These are phyloP conservation scores for Ridgeia piscesae DNA, from an alignment of 1,140 invertebrate genomes.

Conservation along the genomic window DNA sequence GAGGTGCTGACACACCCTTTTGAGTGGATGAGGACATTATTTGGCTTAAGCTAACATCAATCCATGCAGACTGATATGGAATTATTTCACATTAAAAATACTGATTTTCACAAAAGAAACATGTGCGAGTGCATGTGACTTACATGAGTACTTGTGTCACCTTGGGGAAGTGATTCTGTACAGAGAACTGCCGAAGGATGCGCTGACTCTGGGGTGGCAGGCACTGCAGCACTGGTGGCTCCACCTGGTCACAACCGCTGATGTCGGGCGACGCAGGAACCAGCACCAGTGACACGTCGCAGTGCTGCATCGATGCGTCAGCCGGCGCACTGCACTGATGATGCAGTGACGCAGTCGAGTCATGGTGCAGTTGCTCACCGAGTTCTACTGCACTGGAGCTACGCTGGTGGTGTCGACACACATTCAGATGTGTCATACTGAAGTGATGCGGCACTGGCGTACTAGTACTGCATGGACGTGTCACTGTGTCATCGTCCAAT, in stretches of 20 bases:
- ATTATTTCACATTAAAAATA: background rate
- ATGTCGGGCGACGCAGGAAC: background rate
- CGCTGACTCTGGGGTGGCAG: background rate
- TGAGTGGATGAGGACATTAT: too few species aligned
- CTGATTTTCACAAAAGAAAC: background rate
- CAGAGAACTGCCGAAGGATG: constrained; percentile 15
- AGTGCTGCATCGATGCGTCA: background rate
- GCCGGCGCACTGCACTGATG: background rate
- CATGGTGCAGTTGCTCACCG: background rate
- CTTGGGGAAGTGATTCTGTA: constrained; percentile 19
- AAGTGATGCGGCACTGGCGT: background rate
- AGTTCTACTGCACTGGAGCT: background rate
- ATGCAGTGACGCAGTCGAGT: background rate
- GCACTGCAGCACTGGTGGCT: background rate
- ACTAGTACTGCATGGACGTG: background rate
- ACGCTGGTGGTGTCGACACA: background rate
- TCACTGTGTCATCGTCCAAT: background rate
- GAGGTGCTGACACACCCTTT: too few species aligned
- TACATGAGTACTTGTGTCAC: constrained; percentile 18
- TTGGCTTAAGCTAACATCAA: too few species aligned
- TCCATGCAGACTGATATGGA: too few species aligned
- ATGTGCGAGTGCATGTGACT: background rate
- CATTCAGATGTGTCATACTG: background rate
- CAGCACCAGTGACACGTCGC: background rate
- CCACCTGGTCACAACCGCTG: background rate